Evolutionary conservation across 2,113 vertebrate genomes (phyloP).

Genomic region (Pangasianodon gigas): DNA sequence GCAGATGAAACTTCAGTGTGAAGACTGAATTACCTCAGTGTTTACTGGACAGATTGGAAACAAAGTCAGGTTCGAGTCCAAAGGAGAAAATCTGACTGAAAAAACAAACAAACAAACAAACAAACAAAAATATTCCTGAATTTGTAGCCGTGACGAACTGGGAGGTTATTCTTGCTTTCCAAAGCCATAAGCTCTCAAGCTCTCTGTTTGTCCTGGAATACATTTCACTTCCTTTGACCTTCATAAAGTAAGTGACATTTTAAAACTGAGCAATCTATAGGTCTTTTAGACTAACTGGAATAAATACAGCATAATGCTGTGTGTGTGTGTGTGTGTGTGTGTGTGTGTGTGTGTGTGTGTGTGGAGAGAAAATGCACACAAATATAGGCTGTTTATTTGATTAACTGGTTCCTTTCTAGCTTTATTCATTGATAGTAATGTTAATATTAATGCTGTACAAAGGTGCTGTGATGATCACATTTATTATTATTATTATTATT

Average conservation of each 20-base stretch:
- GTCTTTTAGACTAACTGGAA: background rate
- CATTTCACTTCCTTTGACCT: constrained; percentile 72
- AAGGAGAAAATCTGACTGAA: constrained; percentile 61
- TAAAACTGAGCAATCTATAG: background rate
- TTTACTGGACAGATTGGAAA: constrained; percentile 64
- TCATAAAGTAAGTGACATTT: constrained; percentile 74
- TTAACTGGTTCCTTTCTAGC: background rate
- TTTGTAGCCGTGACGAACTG: background rate
- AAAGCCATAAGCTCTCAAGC: constrained; percentile 63
- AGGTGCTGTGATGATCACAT: background rate
- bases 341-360: constrained; percentile 1
- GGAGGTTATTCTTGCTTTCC: constrained; percentile 53
- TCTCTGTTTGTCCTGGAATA: constrained; percentile 56
- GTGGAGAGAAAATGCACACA: background rate
- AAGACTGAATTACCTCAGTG: constrained; percentile 74
- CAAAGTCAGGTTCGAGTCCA: constrained; percentile 55
- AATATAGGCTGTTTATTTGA: background rate
- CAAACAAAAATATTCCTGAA: constrained; percentile 42
- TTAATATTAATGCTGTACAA: background rate
- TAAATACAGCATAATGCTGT: background rate
- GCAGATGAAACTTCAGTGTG: constrained; percentile 43
- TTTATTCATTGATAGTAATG: too few relatives aligned
- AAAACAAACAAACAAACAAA: background rate
- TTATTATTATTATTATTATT: background rate
- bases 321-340: background rate